Evolutionary conservation across 2,888 invertebrate genomes (phyloP).

Genomic region (Epinotia ramella): DNA sequence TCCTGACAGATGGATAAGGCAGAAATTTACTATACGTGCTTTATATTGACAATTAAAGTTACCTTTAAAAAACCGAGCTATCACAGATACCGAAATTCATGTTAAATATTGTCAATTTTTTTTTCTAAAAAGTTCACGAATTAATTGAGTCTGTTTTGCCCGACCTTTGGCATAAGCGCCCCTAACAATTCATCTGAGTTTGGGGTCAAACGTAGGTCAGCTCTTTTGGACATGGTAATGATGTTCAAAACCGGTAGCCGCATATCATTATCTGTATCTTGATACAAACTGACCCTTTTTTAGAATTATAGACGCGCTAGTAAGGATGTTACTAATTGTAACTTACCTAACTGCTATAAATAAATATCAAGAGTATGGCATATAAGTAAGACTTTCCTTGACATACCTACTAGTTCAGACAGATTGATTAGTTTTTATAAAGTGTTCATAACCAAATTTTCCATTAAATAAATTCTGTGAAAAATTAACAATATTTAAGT

Average conservation of each 20-base stretch:
- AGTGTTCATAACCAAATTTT: too few species aligned
- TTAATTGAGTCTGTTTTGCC: neutral
- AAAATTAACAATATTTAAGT: neutral
- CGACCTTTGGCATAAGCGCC: neutral
- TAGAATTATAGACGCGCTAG: neutral
- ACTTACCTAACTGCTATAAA: too few species aligned
- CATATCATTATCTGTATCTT: neutral
- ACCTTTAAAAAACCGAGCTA: too few species aligned
- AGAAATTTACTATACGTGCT: too few species aligned
- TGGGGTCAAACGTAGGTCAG: conserved; percentile 11
- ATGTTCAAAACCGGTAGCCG: neutral
- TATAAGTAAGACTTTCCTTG: too few species aligned
- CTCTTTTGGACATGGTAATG: conserved; percentile 13
- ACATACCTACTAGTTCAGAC: too few species aligned
- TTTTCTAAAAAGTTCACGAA: neutral
- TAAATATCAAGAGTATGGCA: too few species aligned
- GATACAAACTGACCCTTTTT: neutral
- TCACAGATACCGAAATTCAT: too few species aligned
- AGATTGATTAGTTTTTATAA: too few species aligned
- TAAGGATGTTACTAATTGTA: neutral
- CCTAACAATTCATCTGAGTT: conserved; percentile 1
- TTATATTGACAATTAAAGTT: too few species aligned
- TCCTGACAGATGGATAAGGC: too few species aligned
- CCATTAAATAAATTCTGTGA: too few species aligned
- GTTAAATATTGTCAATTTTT: neutral